phyloP scores from a whole-genome alignment of 2,888 invertebrate species.

The Copidosoma aretas region DNA sequence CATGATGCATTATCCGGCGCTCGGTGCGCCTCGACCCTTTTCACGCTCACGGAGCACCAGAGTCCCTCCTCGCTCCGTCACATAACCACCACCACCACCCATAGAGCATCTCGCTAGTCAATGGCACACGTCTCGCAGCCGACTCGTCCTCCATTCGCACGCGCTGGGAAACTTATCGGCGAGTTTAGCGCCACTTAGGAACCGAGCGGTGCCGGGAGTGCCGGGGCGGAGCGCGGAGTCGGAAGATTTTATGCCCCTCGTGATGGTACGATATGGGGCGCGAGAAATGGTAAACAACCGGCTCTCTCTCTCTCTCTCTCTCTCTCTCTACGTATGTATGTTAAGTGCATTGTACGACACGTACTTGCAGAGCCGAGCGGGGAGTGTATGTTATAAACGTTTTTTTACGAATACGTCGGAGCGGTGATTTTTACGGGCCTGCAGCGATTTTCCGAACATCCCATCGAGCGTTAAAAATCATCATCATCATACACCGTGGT shows the following conservation, averaged over 20 bases:
- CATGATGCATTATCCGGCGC: constrained; percentile 1
- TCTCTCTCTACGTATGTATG: too few relatives aligned
- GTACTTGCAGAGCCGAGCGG: too few relatives aligned
- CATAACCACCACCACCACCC: constrained; percentile 4
- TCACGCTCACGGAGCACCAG: too few relatives aligned
- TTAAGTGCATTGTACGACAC: too few relatives aligned
- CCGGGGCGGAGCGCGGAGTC: neutral
- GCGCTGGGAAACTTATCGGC: constrained; percentile 8
- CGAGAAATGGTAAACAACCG: neutral
- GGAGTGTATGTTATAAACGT: too few relatives aligned
- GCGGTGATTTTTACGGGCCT: too few relatives aligned
- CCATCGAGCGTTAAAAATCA: too few relatives aligned
- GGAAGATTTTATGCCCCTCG: constrained; percentile 15
- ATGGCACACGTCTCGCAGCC: constrained; percentile 10
- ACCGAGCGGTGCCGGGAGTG: neutral
- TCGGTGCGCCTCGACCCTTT: too few relatives aligned
- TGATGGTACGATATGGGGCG: neutral
- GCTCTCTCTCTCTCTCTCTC: too few relatives aligned
- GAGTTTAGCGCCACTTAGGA: constrained; percentile 12
- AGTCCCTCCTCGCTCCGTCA: neutral
- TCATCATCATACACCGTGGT: too few relatives aligned
- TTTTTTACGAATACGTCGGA: too few relatives aligned
- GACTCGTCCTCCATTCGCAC: constrained; percentile 12
- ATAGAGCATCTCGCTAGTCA: constrained; percentile 14
- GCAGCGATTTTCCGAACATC: too few relatives aligned